phyloP scores from a whole-genome alignment of 1,140 invertebrate species.

The Himalopsyche phryganea region DNA sequence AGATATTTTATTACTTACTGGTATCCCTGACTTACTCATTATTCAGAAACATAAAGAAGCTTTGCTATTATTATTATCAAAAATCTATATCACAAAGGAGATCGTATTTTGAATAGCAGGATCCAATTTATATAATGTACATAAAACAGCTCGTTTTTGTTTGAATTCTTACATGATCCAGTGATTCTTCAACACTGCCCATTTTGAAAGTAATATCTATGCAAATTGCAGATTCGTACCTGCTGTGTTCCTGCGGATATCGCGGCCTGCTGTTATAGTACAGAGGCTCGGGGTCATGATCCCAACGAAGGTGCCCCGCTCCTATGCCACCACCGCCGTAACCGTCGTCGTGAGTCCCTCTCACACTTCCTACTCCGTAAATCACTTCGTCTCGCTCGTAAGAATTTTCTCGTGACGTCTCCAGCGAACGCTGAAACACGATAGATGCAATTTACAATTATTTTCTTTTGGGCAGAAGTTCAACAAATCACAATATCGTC shows the following conservation, averaged over 20 bases:
- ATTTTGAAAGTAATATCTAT: too few species aligned
- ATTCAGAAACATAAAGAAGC: too few species aligned
- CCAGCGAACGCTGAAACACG: slow-evolving; percentile 64
- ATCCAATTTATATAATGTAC: too few species aligned
- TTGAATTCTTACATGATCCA: neutral
- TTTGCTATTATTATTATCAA: too few species aligned
- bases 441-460: neutral
- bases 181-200: neutral
- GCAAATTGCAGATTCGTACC: slow-evolving; percentile 35
- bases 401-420: slow-evolving; percentile 78
- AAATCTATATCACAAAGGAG: too few species aligned
- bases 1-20: too few species aligned
- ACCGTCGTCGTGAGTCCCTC: slow-evolving; percentile 38
- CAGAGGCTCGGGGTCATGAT: slow-evolving; percentile 72
- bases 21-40: too few species aligned
- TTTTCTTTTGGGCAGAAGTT: neutral
- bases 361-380: slow-evolving; percentile 22
- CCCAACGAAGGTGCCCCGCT: slow-evolving; percentile 35
- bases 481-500: neutral
- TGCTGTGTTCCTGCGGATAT: slow-evolving; percentile 39
- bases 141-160: too few species aligned
- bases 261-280: slow-evolving; percentile 86
- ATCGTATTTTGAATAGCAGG: too few species aligned
- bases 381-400: slow-evolving; percentile 71
- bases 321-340: slow-evolving; percentile 18